phyloP scores from a whole-genome alignment of 2,113 vertebrate genomes.

The Hassar affinis region DNA sequence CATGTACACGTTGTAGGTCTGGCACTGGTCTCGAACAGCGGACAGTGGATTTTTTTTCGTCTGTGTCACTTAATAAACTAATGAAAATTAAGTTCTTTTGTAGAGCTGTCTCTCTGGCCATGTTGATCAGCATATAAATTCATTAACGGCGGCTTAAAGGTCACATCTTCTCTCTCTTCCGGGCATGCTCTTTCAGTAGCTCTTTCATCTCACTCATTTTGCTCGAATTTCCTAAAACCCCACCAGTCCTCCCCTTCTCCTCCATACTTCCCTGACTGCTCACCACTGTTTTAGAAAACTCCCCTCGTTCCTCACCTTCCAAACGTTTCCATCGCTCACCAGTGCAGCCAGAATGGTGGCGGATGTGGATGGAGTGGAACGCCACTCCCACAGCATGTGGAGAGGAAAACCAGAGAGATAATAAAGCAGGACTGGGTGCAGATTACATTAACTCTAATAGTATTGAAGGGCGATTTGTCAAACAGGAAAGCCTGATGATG shows the following conservation, averaged over 20 bases:
- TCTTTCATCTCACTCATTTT: background rate
- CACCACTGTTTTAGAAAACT: background rate
- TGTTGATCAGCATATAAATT: conserved; percentile 34
- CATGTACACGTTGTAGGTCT: background rate
- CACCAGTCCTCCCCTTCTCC: background rate
- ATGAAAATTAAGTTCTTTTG: conserved; percentile 28
- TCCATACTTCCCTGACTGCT: background rate
- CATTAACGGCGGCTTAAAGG: conserved; percentile 37
- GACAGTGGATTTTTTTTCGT: background rate
- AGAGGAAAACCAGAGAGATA: conserved; percentile 8
- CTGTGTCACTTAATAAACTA: conserved; percentile 23
- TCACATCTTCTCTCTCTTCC: background rate
- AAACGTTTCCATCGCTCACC: background rate
- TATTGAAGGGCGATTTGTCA: conserved; percentile 30
- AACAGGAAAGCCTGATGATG: conserved; percentile 26
- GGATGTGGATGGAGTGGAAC: background rate
- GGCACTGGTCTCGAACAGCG: background rate
- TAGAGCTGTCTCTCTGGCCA: background rate
- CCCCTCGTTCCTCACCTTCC: background rate
- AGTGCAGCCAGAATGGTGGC: background rate
- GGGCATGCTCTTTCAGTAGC: background rate
- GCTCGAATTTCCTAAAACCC: background rate
- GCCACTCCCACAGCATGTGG: conserved; percentile 4
- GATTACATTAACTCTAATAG: conserved; percentile 20
- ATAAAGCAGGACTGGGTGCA: background rate